phyloP scores from a whole-genome alignment of 2,797 vertebrate genomes.

The Pristis pectinata region DNA sequence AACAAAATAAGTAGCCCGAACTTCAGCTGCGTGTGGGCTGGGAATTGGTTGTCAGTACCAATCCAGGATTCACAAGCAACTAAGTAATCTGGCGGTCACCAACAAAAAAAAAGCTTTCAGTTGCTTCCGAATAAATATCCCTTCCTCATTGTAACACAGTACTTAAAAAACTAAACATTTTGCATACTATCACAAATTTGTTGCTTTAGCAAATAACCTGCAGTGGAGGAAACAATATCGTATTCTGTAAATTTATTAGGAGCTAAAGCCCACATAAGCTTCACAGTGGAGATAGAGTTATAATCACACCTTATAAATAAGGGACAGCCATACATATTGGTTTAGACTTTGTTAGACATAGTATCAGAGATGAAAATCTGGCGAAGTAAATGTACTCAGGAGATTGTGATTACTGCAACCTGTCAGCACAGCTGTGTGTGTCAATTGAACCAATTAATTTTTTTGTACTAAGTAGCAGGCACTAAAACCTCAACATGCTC shows the following conservation, averaged over 20 bases:
- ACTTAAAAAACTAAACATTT: background rate
- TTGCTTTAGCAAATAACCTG: background rate
- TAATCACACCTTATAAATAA: background rate
- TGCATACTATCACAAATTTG: background rate
- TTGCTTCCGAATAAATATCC: background rate
- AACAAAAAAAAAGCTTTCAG: background rate
- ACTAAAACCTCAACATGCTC: background rate
- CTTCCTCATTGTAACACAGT: background rate
- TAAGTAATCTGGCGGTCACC: background rate
- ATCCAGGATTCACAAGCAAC: background rate
- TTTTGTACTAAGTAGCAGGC: background rate
- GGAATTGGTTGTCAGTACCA: background rate
- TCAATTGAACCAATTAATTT: background rate
- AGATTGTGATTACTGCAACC: background rate
- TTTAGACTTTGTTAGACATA: background rate
- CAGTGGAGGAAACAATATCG: background rate
- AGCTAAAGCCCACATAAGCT: background rate
- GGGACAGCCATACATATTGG: background rate
- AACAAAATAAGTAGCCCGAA: background rate
- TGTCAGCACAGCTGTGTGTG: background rate
- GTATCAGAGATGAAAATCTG: background rate
- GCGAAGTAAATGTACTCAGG: background rate
- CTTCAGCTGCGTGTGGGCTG: background rate
- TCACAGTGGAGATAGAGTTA: background rate
- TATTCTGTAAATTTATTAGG: background rate